Evolutionary conservation across 2,888 invertebrate genomes (phyloP).

Genomic region (Heteromyza rotundicornis): DNA sequence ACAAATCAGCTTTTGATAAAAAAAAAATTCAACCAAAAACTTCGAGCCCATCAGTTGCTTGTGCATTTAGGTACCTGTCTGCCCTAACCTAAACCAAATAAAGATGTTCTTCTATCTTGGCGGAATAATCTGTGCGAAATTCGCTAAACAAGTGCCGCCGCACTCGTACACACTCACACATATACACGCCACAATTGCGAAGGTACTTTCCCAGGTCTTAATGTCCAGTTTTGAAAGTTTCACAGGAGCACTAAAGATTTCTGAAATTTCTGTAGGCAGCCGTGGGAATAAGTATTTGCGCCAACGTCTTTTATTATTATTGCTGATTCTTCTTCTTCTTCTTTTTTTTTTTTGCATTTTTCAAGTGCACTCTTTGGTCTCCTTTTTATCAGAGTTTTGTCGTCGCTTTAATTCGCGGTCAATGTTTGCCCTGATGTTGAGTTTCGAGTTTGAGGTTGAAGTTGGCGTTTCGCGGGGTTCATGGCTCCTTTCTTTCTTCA

Average conservation of each 20-base stretch:
- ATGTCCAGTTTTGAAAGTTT: slow-evolving; percentile 8
- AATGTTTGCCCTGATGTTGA: not conserved
- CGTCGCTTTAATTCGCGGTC: slow-evolving; percentile 6
- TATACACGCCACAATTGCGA: slow-evolving; percentile 6
- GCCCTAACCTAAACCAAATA: slow-evolving; percentile 4
- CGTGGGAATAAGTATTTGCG: slow-evolving; percentile 23
- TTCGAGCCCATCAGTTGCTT: not conserved
- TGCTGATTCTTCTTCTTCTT: not conserved
- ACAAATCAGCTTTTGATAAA: slow-evolving; percentile 10
- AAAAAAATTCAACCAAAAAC: not conserved
- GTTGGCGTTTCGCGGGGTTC: too few species aligned
- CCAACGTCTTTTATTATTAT: not conserved
- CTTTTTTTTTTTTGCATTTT: not conserved
- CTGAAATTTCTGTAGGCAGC: slow-evolving; percentile 27
- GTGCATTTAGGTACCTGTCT: too few species aligned
- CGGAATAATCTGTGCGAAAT: slow-evolving; percentile 23
- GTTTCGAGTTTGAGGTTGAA: not conserved
- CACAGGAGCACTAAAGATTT: slow-evolving; percentile 9
- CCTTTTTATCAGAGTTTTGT: not conserved
- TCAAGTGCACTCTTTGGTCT: not conserved
- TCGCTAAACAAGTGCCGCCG: slow-evolving; percentile 30
- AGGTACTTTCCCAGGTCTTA: not conserved
- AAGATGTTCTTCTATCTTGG: slow-evolving; percentile 10
- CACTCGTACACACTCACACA: slow-evolving; percentile 37
- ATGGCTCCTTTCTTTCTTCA: too few species aligned